Evolutionary conservation across 2,888 invertebrate species (phyloP).

Genomic region (Catocala sponsa): DNA sequence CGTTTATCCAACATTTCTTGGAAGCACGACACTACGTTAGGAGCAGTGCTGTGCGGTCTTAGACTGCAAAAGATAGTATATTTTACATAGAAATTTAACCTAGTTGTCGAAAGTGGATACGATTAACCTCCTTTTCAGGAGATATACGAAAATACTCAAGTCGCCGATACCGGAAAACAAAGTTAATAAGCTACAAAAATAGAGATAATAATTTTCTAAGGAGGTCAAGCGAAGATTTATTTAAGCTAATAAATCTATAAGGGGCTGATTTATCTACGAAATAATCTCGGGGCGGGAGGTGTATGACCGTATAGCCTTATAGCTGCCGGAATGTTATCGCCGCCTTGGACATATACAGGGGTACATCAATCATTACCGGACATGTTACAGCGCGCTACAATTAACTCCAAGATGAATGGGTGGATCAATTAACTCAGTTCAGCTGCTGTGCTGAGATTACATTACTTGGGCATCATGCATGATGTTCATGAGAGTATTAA

Average conservation of each 20-base stretch:
- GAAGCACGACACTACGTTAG: no score
- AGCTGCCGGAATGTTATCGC: not conserved
- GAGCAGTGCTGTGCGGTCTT: no score
- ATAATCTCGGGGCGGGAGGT: slow-evolving; percentile 12
- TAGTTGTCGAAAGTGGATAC: no score
- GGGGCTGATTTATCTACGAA: slow-evolving; percentile 28
- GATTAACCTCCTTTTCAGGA: no score
- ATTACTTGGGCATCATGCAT: not conserved
- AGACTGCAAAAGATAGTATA: no score
- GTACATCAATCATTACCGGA: slow-evolving; percentile 2
- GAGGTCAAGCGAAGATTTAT: slow-evolving; percentile 23
- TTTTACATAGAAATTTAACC: no score
- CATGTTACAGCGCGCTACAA: slow-evolving; percentile 5
- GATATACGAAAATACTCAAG: no score
- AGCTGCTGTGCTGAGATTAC: not conserved
- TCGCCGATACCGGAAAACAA: not conserved
- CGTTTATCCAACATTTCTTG: no score
- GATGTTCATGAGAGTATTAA: no score
- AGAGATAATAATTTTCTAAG: slow-evolving; percentile 5
- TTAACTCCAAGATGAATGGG: slow-evolving; percentile 10
- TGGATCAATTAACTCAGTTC: slow-evolving; percentile 1
- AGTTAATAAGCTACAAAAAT: slow-evolving; percentile 1
- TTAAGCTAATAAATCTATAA: slow-evolving; percentile 22
- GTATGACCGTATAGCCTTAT: slow-evolving; percentile 8
- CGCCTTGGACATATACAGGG: not conserved